Base-by-base conservation (phyloP, 2,113 vertebrate species). In the Syngnathus typhle region DNA sequence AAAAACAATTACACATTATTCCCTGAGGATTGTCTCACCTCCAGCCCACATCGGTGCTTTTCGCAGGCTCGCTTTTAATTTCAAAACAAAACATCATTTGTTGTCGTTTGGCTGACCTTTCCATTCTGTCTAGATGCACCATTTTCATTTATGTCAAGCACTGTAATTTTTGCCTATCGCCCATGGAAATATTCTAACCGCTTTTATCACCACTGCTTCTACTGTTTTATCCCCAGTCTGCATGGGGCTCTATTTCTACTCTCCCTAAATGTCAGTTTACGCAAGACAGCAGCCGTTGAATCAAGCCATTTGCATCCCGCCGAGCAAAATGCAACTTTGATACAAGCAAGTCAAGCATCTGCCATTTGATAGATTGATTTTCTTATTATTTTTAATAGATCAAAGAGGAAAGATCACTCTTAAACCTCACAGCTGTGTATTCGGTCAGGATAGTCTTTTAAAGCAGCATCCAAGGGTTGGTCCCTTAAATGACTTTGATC, bases 291-390 rank as follows among this genome's bases (percentile, higher is more conserved):
- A 3, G 60, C 21, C 51, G n/a, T 41, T 46, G 21, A 44, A 7
- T 67, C 2, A 64, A 68, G 46, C 7, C 39, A 37, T 44, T 62
- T 62, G 9, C 3, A n/a, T 66, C 66, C 54, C 11, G 60, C 13
- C 12, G 12, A 16, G 37, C 59, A 67, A 73, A 78, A 70, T 44
- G 65, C 32, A 32, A 32, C 27, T 32, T 32, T 32, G 27, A 32
- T 32, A 32, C 27, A 32, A 32, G 27, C 27, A 32, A 32, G 27
- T 32, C 27, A 32, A 56, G 13, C 9, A 55, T 27, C 27, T 55
- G 5, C 5, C 55, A 16, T 23, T 19, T 56, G 23, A 32, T 32
- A 32, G 27, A 32, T 32, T 32, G 3, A 4, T 54, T 54, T 12
- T 27, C 8, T 9, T 41, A 9, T 41, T 41, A 9, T 10, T 11